Percentiles rank a stretch among this genome's conserved stretches.
Conservation (phyloP, 2,888 invertebrate species). For the Petrophora chlorosata region DNA sequence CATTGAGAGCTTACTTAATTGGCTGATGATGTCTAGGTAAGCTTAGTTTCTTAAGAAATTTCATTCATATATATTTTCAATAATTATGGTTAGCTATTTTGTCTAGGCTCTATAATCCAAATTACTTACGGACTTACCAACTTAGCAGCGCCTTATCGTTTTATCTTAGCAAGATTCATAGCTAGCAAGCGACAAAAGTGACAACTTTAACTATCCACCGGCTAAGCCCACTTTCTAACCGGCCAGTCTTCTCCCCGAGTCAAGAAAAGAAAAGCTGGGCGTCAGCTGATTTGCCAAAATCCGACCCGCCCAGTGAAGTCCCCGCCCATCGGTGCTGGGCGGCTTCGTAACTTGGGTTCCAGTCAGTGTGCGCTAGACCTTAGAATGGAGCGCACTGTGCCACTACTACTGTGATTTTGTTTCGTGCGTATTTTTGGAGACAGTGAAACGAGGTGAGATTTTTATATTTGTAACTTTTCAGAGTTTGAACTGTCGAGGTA, state of each 20-base stretch:
- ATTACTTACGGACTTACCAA: too few relatives aligned
- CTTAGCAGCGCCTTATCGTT: background rate
- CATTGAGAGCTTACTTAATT: too few relatives aligned
- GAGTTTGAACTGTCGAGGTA: background rate
- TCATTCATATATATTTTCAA: too few relatives aligned
- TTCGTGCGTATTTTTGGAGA: slow-evolving; percentile 32
- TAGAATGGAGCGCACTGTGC: slow-evolving; percentile 38
- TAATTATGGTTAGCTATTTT: too few relatives aligned
- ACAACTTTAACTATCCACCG: slow-evolving; percentile 3
- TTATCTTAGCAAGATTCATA: background rate
- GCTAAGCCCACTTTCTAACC: slow-evolving; percentile 16
- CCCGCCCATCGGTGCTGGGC: slow-evolving; percentile 69
- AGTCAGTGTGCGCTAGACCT: slow-evolving; percentile 52
- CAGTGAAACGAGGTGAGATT: slow-evolving; percentile 27
- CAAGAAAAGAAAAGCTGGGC: slow-evolving; percentile 67
- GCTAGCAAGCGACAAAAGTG: background rate
- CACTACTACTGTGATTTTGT: slow-evolving; percentile 29
- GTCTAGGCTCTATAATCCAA: too few relatives aligned
- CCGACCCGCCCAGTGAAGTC: slow-evolving; percentile 66
- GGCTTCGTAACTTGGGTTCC: slow-evolving; percentile 41
- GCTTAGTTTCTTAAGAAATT: too few relatives aligned
- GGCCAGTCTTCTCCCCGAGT: slow-evolving; percentile 63
- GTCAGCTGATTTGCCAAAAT: slow-evolving; percentile 66
- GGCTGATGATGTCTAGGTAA: too few relatives aligned
- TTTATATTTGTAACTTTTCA: background rate